Conservation (phyloP, 2,113 vertebrate genomes). For the Lichenostomus cassidix region DNA sequence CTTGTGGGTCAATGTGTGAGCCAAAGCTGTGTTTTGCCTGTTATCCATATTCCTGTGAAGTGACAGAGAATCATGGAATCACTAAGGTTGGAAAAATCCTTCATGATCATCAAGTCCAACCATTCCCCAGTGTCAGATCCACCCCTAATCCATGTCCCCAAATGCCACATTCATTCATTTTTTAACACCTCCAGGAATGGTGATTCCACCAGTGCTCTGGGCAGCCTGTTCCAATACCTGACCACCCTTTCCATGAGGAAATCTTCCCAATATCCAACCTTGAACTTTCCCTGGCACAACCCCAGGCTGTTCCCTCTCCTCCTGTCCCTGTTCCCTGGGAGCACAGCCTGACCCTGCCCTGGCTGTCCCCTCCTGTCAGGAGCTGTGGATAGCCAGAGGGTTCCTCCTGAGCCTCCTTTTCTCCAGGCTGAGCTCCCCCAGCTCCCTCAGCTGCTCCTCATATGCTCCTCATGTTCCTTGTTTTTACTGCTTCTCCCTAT, state of each 20-base stretch:
- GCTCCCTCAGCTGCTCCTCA: background rate
- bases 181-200: background rate
- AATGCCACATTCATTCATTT: background rate
- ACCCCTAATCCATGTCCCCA: background rate
- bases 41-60: background rate
- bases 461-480: background rate
- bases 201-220: background rate
- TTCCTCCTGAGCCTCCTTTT: background rate
- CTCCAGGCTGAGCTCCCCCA: background rate
- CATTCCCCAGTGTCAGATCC: background rate
- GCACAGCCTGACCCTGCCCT: fast-evolving
- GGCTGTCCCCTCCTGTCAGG: background rate
- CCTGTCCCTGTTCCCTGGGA: background rate
- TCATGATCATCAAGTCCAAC: background rate
- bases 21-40: background rate
- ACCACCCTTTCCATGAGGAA: background rate
- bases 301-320: fast-evolving
- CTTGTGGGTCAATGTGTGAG: background rate
- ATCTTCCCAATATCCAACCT: background rate
- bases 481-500: background rate
- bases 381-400: background rate
- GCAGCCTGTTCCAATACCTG: background rate
- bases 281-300: background rate
- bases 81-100: background rate
- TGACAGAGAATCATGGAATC: background rate